These are phyloP conservation scores for Eupithecia insigniata DNA, from an alignment of 2,888 invertebrate species.

Conservation along the genomic window DNA sequence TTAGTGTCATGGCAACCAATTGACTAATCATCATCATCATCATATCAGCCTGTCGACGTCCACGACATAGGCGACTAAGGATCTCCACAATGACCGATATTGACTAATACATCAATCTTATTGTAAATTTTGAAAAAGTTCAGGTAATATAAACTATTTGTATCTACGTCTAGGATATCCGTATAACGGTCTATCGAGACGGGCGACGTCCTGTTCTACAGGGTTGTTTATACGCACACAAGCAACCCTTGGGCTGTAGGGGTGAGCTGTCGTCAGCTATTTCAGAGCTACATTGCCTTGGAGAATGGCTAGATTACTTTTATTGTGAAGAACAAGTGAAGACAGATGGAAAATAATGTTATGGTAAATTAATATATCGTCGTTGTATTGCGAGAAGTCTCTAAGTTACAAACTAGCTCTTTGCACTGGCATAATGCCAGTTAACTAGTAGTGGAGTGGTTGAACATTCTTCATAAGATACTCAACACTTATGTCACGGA, in stretches of 20 bases:
- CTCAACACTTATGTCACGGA: no score
- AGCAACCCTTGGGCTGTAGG: not conserved
- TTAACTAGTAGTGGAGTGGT: no score
- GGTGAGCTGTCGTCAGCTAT: constrained; percentile 23
- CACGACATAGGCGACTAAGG: no score
- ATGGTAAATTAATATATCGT: not conserved
- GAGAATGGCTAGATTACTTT: not conserved
- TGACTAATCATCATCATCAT: no score
- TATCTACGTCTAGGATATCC: not conserved
- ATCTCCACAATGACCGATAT: no score
- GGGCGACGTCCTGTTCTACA: constrained; percentile 19
- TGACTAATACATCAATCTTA: not conserved
- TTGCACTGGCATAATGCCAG: no score
- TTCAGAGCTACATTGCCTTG: constrained; percentile 1
- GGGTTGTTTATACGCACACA: constrained; percentile 3
- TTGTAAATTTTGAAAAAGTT: not conserved
- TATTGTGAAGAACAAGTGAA: not conserved
- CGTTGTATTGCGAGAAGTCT: no score
- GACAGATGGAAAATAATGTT: not conserved
- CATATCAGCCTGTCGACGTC: no score
- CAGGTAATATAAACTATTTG: not conserved
- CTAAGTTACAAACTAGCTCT: no score
- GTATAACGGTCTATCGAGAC: constrained; percentile 9
- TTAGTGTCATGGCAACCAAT: no score
- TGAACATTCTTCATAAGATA: no score